phyloP scores from a whole-genome alignment of 2,888 invertebrate genomes.

The Clistopyga incitator region DNA sequence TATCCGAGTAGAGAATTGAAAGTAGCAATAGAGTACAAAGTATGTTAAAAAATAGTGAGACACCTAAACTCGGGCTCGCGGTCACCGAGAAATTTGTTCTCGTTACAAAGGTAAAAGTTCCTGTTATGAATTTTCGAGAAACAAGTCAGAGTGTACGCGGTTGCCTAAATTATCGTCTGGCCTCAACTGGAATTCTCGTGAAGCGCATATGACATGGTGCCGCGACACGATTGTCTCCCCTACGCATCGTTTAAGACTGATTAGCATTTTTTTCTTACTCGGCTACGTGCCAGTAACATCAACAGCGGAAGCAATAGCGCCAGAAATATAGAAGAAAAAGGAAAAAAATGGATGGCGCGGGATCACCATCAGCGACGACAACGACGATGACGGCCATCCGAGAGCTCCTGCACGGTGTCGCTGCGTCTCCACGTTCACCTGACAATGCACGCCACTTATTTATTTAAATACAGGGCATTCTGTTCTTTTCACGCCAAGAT shows the following conservation, averaged over 20 bases:
- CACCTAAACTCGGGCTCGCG: background rate
- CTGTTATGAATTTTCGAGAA: slow-evolving; percentile 9
- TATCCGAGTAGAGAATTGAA: too few species aligned
- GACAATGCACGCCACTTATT: slow-evolving; percentile 83
- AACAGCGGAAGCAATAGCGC: slow-evolving; percentile 26
- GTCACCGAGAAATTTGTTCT: slow-evolving; percentile 37
- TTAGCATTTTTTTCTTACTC: slow-evolving; percentile 56
- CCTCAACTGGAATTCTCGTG: background rate
- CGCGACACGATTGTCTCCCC: slow-evolving; percentile 11
- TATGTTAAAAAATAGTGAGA: background rate
- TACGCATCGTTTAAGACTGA: slow-evolving; percentile 30
- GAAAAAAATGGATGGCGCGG: slow-evolving; percentile 17
- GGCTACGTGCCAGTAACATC: slow-evolving; percentile 16
- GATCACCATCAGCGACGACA: slow-evolving; percentile 25
- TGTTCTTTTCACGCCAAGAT: slow-evolving; percentile 83
- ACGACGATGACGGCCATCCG: slow-evolving; percentile 50
- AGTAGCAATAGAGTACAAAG: background rate
- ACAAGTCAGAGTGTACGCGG: slow-evolving; percentile 25
- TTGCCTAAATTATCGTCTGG: slow-evolving; percentile 47
- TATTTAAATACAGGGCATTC: slow-evolving; percentile 84
- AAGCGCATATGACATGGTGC: slow-evolving; percentile 15
- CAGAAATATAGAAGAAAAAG: slow-evolving; percentile 22
- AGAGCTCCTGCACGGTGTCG: slow-evolving; percentile 40
- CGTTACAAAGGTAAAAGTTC: slow-evolving; percentile 13
- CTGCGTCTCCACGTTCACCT: slow-evolving; percentile 51